These are phyloP conservation scores for Phallusia fumigata DNA, from an alignment of 23 tunicate genomes.

Conservation along the genomic window DNA sequence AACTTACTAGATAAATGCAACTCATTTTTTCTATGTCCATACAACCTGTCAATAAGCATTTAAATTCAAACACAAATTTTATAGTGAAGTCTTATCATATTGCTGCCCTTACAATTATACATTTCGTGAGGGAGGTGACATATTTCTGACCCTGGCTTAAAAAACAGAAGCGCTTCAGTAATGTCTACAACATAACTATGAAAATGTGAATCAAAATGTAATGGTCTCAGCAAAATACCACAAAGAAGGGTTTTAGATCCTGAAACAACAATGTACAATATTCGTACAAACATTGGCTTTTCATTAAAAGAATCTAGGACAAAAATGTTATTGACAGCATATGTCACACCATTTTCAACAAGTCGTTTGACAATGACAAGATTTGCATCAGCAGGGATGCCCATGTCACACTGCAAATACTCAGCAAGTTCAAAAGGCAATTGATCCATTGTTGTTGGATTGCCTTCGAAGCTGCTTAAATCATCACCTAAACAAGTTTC, in stretches of 20 bases:
- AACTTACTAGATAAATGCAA: slow-evolving; percentile 4
- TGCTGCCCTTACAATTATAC: not conserved
- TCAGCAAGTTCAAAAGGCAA: slow-evolving; percentile 14
- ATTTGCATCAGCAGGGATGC: slow-evolving; percentile 3
- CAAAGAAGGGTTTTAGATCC: not conserved
- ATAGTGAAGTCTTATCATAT: slow-evolving; percentile 12
- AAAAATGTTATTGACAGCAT: slow-evolving; percentile 13
- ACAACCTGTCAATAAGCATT: not conserved
- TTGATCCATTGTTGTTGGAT: slow-evolving; percentile 13
- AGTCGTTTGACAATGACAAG: not conserved
- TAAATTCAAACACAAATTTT: not conserved
- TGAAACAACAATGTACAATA: not conserved
- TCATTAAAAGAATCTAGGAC: not conserved
- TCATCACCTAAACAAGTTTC: slow-evolving; percentile 11
- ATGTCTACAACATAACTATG: slow-evolving; percentile 14
- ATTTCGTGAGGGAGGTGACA: slow-evolving; percentile 6
- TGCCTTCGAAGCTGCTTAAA: not conserved
- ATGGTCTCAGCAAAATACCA: slow-evolving; percentile 5
- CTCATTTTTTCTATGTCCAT: not conserved
- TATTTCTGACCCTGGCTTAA: slow-evolving; percentile 19
- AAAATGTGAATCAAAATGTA: slow-evolving; percentile 16
- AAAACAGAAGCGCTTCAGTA: not conserved
- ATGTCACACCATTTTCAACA: slow-evolving; percentile 25
- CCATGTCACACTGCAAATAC: slow-evolving; percentile 25
- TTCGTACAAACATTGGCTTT: slow-evolving; percentile 15